These are phyloP conservation scores for Atta cephalotes DNA, from an alignment of 1,140 invertebrate species.

Conservation along the genomic window DNA sequence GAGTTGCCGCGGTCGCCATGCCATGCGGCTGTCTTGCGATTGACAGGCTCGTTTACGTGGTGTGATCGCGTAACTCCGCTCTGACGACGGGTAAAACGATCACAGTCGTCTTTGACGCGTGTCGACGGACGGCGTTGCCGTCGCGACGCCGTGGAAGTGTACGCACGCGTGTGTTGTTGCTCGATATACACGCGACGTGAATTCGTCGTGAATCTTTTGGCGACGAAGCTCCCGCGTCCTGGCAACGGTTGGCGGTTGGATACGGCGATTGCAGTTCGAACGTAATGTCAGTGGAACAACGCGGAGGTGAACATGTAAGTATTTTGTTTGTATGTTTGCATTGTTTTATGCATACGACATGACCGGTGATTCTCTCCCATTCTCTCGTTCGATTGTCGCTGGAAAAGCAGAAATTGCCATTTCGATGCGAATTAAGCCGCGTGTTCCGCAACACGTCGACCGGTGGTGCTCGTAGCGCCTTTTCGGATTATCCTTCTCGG, in stretches of 20 bases:
- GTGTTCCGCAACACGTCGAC: slow-evolving; percentile 67
- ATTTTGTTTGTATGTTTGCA: background rate
- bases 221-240: slow-evolving; percentile 18
- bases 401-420: slow-evolving; percentile 32
- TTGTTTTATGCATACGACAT: background rate
- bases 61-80: background rate
- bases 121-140: slow-evolving; percentile 1
- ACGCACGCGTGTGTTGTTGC: background rate
- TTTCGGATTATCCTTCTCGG: background rate
- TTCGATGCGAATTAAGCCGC: slow-evolving; percentile 33
- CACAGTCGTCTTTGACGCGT: background rate
- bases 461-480: slow-evolving; percentile 69
- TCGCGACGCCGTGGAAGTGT: slow-evolving; percentile 9
- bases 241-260: slow-evolving; percentile 63
- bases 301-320: slow-evolving; percentile 20
- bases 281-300: background rate
- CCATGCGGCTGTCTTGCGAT: slow-evolving; percentile 68
- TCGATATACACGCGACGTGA: slow-evolving; percentile 9
- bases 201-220: slow-evolving; percentile 19
- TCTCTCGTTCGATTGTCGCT: background rate
- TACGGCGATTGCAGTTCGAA: slow-evolving; percentile 49
- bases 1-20: slow-evolving; percentile 72
- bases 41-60: slow-evolving; percentile 40
- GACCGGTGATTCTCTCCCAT: no score
- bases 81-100: background rate